Evolutionary conservation across 2,888 invertebrate genomes (phyloP), one percentile per base, ranked within the genome.

Genomic region (Rhagophthalmus giganteus): DNA sequence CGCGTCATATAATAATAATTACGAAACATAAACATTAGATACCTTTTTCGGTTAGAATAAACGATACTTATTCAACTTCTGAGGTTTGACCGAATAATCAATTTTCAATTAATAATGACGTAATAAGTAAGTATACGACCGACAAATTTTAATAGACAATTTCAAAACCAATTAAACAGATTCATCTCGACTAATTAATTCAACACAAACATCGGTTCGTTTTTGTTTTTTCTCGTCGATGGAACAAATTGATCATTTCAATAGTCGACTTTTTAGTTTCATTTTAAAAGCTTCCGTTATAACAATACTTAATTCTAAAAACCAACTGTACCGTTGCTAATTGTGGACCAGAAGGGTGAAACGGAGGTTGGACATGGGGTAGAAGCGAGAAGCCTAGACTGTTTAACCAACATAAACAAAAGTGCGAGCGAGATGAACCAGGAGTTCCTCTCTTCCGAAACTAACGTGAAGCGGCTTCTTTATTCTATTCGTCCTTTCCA

Each of bases 371-470:
- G 7, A 5, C 20, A 34, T 35, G 27, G 42, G 32, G 44, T 24
- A 42, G 25, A 26, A 51, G 39, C 41, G 40, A 48, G 45, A 51
- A 31, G 25, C 12, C 14, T 9, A 31, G 16, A 11, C 12, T 12
- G 28, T 35, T 33, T 39, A 11, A 13, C 31, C 13, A 31, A 13
- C 20, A 15, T 9, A 5, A 44, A 20, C 15, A 28, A 44, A 44
- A 32, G 51, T 28, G 33, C 12, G 45, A 51, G 32, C 31, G 37
- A 44, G 51, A 51, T 28, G 39, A 30, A 35, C 33, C 40, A 51
- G 45, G 16, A 51, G 51, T 51, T 45, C 47, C 51, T 51, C 51
- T 51, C 51, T 51, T 51, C 51, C 45, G 51, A 51, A 50, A 44
- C 50, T 50, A 44, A 42, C 50, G 38, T 44, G 50, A 27, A 50